Evolutionary conservation across 2,113 vertebrate species (phyloP).

Genomic region (Edolisoma coerulescens): DNA sequence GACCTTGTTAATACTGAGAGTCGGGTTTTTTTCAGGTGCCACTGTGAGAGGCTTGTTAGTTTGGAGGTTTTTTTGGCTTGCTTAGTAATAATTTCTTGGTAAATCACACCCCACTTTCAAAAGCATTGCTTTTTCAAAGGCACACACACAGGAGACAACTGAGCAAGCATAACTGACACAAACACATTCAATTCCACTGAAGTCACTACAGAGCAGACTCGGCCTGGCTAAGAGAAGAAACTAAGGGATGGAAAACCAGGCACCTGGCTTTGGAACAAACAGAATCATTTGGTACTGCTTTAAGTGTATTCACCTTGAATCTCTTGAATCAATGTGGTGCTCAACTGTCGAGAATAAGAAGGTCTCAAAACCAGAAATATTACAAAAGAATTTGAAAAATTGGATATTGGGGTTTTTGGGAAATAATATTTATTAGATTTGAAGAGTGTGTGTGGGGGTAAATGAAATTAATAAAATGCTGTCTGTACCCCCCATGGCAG

Average conservation of each 20-base stretch:
- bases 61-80: not conserved
- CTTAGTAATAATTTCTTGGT: not conserved
- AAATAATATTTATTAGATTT: not conserved
- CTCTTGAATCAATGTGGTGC: not conserved
- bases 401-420: not conserved
- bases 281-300: not conserved
- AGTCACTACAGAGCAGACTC: not conserved
- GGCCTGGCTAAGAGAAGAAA: not conserved
- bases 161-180: not conserved
- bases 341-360: not conserved
- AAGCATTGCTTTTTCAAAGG: not conserved
- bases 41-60: not conserved
- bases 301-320: not conserved
- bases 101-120: not conserved
- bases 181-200: not conserved
- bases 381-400: not conserved
- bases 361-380: not conserved
- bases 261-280: not conserved
- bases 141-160: not conserved
- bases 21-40: not conserved
- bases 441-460: rapidly evolving
- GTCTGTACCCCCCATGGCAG: not conserved
- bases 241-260: not conserved
- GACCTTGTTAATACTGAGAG: not conserved
- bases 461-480: not conserved